These are phyloP conservation scores for Metellina segmentata DNA, from an alignment of 2,888 invertebrate genomes.

Conservation along the genomic window DNA sequence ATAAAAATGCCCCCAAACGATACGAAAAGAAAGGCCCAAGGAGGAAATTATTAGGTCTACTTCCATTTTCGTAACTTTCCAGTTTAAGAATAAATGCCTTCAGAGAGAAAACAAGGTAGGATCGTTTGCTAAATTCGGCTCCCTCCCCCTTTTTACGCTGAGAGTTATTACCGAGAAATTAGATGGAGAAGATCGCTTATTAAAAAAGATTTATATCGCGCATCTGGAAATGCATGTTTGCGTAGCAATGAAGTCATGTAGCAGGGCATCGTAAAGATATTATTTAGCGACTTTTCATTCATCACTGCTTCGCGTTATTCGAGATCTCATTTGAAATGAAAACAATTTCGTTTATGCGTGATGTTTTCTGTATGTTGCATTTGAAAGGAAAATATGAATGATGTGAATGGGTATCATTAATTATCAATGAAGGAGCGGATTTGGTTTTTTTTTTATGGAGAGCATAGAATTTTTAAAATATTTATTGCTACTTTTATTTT, in stretches of 20 bases:
- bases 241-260: not conserved
- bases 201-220: not conserved
- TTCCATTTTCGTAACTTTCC: constrained; percentile 21
- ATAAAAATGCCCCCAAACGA: constrained; percentile 4
- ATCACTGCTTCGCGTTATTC: not conserved
- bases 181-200: constrained; percentile 21
- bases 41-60: constrained; percentile 36
- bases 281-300: not conserved
- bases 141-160: not conserved
- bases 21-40: not conserved
- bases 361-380: not conserved
- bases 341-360: not conserved
- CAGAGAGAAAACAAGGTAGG: constrained; percentile 2
- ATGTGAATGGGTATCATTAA: no score
- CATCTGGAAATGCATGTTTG: not conserved
- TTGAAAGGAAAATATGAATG: not conserved
- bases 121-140: not conserved
- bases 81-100: constrained; percentile 8
- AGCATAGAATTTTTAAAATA: no score
- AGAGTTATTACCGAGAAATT: constrained; percentile 16
- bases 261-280: not conserved
- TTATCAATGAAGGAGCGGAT: no score
- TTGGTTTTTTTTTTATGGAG: no score
- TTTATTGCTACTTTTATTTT: no score
- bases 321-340: not conserved